phyloP scores from a whole-genome alignment of 2,888 invertebrate genomes.

The Pachycephus smyrnensis region DNA sequence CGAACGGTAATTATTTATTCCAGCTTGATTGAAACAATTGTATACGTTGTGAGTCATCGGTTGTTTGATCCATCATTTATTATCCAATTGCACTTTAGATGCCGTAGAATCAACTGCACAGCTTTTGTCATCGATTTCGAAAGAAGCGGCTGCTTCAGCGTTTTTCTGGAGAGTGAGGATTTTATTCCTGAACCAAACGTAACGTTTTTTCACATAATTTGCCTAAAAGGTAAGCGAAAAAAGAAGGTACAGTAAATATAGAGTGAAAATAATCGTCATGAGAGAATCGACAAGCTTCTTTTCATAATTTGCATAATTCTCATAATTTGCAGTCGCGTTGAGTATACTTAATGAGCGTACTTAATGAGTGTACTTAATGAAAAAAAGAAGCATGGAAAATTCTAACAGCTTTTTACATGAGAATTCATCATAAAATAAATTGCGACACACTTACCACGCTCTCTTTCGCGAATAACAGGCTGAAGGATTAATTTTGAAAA shows the following conservation, averaged over 20 bases:
- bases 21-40: background rate
- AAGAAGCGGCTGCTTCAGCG: constrained; percentile 50
- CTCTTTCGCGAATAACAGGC: background rate
- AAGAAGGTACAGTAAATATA: background rate
- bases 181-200: constrained; percentile 70
- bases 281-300: background rate
- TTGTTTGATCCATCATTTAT: constrained; percentile 7
- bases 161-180: constrained; percentile 51
- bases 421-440: constrained; percentile 3
- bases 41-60: background rate
- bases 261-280: background rate
- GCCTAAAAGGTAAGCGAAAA: constrained; percentile 69
- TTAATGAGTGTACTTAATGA: constrained; percentile 3
- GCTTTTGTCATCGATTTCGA: constrained; percentile 57
- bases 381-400: constrained; percentile 8
- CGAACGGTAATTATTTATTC: constrained; percentile 42
- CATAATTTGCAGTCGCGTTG: background rate
- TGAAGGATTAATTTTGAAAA: background rate
- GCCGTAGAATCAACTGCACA: constrained; percentile 51
- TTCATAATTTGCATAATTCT: background rate
- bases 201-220: constrained; percentile 76
- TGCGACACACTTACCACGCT: background rate
- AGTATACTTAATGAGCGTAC: background rate
- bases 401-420: background rate
- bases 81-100: constrained; percentile 19